Base-by-base conservation (phyloP, 2,888 invertebrate species). In the Ommatoiulus sabulosus region DNA sequence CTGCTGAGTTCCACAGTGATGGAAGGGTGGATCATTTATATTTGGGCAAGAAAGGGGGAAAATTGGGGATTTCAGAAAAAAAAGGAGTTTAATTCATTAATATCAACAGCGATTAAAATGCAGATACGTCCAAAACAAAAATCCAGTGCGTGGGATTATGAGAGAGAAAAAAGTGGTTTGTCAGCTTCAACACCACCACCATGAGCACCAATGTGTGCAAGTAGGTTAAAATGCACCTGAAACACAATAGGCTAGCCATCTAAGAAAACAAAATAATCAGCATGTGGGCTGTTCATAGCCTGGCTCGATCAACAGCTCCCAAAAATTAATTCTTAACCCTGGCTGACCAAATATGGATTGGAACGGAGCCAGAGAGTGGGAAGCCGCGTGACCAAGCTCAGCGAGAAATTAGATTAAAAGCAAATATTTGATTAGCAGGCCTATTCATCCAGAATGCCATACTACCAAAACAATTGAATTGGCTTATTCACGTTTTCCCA, bases 181-280 rank as follows among this genome's bases (percentile, higher is more conserved):
- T 20, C 63, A 63, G 20, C 63, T 20, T 20, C 7, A 20, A 17
- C 0, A 57, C 57, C 57, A 15, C 4, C 12, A 57, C 46, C 46
- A 46, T 10, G 8, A 46, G 46, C 46, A 46, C 8, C 46, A 7
- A 7, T 12, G 46, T 17, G 10, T 17, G 15, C 63, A 63, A 63
- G 63, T 63, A 63, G 63, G 63, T 63, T 63, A 63, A 63, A 63
- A 63, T 63, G 63, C 63, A 63, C 63, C 63, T 20, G 63, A 63
- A 6, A 20, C 20, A 63, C 63, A 63, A 63, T 63, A 57, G 17
- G 57, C 12, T 1, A 57, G 57, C 57, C 57, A 57, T 17, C 63
- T 12, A 20, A 17, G 20, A 63, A 63, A 63, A 63, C 63, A 63
- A 63, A 63, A 12, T 5, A 48, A 63, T 63, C n/a, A 20, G 63